These are phyloP conservation scores for Pherbina coryleti DNA, from an alignment of 2,888 invertebrate genomes.

Conservation along the genomic window DNA sequence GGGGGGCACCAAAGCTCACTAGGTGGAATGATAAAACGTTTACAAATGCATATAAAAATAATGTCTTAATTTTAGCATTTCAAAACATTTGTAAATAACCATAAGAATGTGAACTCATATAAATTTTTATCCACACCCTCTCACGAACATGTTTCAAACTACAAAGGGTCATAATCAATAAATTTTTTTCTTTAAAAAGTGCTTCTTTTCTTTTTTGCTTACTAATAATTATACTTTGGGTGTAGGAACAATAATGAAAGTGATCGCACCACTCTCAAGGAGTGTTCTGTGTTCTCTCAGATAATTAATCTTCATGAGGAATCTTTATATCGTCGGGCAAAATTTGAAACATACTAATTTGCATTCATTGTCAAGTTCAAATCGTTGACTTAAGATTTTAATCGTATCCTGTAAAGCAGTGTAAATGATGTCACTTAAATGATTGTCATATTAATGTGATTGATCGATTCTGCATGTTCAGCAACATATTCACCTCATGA, in stretches of 20 bases:
- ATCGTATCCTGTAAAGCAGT: constrained; percentile 11
- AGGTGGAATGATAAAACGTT: too few species aligned
- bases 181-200: too few species aligned
- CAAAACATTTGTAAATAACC: too few species aligned
- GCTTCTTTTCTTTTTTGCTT: not conserved
- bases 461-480: constrained; percentile 9
- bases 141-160: too few species aligned
- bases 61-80: too few species aligned
- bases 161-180: too few species aligned
- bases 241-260: not conserved
- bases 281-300: not conserved
- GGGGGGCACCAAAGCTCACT: too few species aligned
- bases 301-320: not conserved
- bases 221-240: not conserved
- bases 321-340: constrained; percentile 8
- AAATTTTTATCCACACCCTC: too few species aligned
- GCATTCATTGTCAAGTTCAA: not conserved
- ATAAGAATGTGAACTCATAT: too few species aligned
- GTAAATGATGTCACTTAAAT: constrained; percentile 3
- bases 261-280: not conserved
- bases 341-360: constrained; percentile 14
- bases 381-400: not conserved
- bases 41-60: too few species aligned
- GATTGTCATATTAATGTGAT: constrained; percentile 16
- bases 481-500: constrained; percentile 1